These are phyloP conservation scores for Catharus fuscescens DNA, from an alignment of 2,113 vertebrate genomes.

Conservation along the genomic window DNA sequence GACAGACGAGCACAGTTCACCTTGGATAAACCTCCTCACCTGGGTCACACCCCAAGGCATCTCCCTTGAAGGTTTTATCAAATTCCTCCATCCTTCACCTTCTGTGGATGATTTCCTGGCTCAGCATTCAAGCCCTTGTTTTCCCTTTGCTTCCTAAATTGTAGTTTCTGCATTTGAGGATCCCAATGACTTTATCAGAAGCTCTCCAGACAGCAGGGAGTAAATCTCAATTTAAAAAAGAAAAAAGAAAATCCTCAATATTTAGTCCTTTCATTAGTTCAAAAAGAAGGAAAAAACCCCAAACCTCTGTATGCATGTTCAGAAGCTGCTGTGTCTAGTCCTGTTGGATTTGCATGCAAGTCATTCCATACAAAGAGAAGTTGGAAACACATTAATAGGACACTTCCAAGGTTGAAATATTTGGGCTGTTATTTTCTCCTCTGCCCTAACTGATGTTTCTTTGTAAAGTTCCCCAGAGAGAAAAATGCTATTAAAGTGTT, in stretches of 20 bases:
- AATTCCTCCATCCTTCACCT: neutral
- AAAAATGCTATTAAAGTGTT: neutral
- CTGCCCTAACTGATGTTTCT: neutral
- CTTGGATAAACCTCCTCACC: neutral
- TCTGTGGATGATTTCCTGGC: neutral
- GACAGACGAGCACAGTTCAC: neutral
- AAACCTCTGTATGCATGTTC: neutral
- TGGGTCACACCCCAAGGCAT: neutral
- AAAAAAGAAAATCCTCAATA: neutral
- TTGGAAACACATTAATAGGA: slow-evolving; percentile 14
- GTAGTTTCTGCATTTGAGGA: neutral
- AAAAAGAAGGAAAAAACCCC: neutral
- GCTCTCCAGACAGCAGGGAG: neutral
- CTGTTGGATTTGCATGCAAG: neutral
- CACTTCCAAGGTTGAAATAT: slow-evolving; percentile 31
- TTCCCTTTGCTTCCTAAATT: neutral
- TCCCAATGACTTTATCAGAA: neutral
- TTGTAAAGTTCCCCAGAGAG: neutral
- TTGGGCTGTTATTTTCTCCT: neutral
- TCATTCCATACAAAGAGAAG: slow-evolving; percentile 18
- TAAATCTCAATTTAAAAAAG: neutral
- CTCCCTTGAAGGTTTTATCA: neutral
- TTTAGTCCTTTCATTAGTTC: neutral
- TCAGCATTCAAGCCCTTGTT: neutral
- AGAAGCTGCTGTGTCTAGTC: neutral